These are phyloP conservation scores for Caenorhabditis auriculariae DNA, from an alignment of 2,888 invertebrate species.

Conservation along the genomic window DNA sequence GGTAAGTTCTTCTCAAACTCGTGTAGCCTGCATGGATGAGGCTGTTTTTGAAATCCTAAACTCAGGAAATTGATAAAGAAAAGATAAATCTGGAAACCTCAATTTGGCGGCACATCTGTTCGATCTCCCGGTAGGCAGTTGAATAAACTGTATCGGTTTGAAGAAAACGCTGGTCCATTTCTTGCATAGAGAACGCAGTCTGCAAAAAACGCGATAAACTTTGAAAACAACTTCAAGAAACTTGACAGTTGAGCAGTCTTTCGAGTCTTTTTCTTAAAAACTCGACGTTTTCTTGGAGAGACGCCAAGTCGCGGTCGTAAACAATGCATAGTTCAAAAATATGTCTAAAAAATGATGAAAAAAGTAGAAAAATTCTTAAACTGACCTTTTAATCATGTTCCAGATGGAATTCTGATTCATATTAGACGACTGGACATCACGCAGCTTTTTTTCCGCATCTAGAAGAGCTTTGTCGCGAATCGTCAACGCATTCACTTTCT, in stretches of 20 bases:
- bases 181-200: constrained; percentile 11
- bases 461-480: no score
- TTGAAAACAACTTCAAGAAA: neutral
- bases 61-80: neutral
- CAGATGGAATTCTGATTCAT: no score
- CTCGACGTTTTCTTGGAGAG: constrained; percentile 13
- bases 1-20: constrained; percentile 11
- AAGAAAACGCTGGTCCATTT: constrained; percentile 13
- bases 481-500: no score
- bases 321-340: constrained; percentile 8
- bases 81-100: constrained; percentile 3
- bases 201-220: neutral
- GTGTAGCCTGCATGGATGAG: constrained; percentile 28
- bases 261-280: constrained; percentile 10
- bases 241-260: constrained; percentile 16
- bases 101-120: constrained; percentile 14
- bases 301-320: constrained; percentile 15
- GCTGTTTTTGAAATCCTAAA: constrained; percentile 9
- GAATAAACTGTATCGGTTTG: constrained; percentile 6
- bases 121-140: constrained; percentile 7
- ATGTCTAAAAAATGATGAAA: constrained; percentile 15
- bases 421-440: no score
- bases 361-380: no score
- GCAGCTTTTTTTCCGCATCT: no score
- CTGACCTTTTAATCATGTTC: no score